Evolutionary conservation across 1,140 invertebrate species (phyloP).

Genomic region (Leptonema lineaticorne): DNA sequence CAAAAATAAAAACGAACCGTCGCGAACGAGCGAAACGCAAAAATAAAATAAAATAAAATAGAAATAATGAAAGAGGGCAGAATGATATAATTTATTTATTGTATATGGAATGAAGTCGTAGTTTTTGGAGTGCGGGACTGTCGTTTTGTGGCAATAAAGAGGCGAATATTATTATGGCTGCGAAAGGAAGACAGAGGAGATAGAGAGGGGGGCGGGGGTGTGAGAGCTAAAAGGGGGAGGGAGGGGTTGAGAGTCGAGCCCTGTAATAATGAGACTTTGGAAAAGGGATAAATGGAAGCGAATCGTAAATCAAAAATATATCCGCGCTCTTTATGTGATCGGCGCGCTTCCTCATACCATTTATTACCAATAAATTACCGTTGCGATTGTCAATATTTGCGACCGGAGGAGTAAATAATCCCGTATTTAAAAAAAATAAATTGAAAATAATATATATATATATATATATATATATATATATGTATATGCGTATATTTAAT

Average conservation of each 20-base stretch:
- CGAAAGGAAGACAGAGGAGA: constrained; percentile 16
- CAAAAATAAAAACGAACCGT: too few species aligned
- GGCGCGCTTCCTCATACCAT: constrained; percentile 39
- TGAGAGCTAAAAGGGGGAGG: too few species aligned
- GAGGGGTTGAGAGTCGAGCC: constrained; percentile 20
- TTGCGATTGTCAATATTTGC: constrained; percentile 34
- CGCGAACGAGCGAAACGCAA: background rate
- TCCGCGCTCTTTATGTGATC: constrained; percentile 39
- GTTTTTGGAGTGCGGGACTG: background rate
- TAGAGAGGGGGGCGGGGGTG: too few species aligned
- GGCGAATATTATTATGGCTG: constrained; percentile 3
- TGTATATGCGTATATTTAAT: background rate
- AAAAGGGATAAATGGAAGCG: constrained; percentile 38
- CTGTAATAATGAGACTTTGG: constrained; percentile 36
- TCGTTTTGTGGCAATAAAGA: constrained; percentile 15
- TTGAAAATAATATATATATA: background rate
- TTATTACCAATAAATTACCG: constrained; percentile 38
- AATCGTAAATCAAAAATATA: constrained; percentile 42
- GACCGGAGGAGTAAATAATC: background rate
- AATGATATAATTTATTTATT: constrained; percentile 13
- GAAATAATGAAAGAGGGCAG: background rate
- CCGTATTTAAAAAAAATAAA: too few species aligned
- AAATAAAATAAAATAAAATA: background rate
- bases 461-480: background rate
- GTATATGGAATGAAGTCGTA: constrained; percentile 1